Base-by-base conservation (phyloP, 2,113 vertebrate species). In the Oreotrochilus melanogaster region DNA sequence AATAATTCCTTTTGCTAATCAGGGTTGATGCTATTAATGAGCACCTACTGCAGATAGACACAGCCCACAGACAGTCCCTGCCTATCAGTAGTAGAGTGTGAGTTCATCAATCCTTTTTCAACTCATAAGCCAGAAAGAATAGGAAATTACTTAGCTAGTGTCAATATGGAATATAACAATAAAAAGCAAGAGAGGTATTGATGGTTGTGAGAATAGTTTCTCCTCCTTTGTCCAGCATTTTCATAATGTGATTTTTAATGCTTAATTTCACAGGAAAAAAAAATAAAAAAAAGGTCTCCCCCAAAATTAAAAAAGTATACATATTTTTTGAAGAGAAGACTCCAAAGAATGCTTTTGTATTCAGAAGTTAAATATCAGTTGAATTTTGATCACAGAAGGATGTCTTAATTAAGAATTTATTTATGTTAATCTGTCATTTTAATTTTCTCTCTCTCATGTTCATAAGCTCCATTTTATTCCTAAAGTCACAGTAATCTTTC, bases 1-100 rank as follows among this genome's bases (percentile, higher is more conserved):
- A 92, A 65, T 69, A 65, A 50, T 25, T 21, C 17, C 31, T 89
- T 61, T 3, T 56, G 47, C 7, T 56, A 71, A 67, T 39, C 37
- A 88, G 78, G 48, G 24, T 27, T 78, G 27, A 60, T 42, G 33
- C 24, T 70, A 35, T 18, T 69, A 91, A 51, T 17, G n/a, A 92
- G 8, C 27, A 69, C 18, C 42, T 66, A 37, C n/a, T 66, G 54
- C 22, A 91, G 43, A 79, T 56, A 80, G 95, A 71, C 5, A 5
- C 4, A 86, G 6, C 10, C 6, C 30, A 71, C 0, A 1, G 37
- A 42, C 22, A 69, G 24, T 1, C 5, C 15, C 22, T 18, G 2
- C 62, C 45, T 42, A 69, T 35, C 19, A 71, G 12, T 54, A 28
- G 12, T 21, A 11, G 56, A 31, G 18, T 19, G 10, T n/a, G 25